Evolutionary conservation across 2,888 invertebrate genomes (phyloP).

Genomic region (Drosophila peninsularis): DNA sequence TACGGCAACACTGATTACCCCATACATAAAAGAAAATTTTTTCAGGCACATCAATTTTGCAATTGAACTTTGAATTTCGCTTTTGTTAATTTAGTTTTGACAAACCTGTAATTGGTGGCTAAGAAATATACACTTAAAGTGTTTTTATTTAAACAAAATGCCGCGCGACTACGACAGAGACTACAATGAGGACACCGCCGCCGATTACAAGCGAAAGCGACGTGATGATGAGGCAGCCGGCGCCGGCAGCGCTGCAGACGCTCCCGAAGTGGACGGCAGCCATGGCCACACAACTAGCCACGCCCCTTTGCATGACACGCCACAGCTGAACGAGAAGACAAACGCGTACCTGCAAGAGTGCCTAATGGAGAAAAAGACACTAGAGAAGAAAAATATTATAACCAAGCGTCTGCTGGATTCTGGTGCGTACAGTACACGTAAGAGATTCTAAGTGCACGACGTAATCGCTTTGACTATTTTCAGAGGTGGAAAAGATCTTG

Average conservation of each 20-base stretch:
- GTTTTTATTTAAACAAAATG: constrained; percentile 60
- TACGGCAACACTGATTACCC: constrained; percentile 43
- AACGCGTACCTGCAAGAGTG: constrained; percentile 91
- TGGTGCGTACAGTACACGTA: constrained; percentile 84
- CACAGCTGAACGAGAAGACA: constrained; percentile 88
- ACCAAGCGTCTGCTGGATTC: constrained; percentile 89
- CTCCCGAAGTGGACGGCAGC: constrained; percentile 68
- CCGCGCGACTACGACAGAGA: constrained; percentile 84
- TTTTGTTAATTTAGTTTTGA: constrained; percentile 18
- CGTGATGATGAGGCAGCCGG: constrained; percentile 81
- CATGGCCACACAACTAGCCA: constrained; percentile 68
- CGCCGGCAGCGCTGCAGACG: constrained; percentile 60
- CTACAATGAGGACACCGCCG: constrained; percentile 82
- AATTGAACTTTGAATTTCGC: constrained; percentile 39
- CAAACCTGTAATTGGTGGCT: constrained; percentile 13
- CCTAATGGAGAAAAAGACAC: constrained; percentile 88
- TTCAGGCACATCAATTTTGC: constrained; percentile 30
- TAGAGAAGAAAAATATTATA: constrained; percentile 89
- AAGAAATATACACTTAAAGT: constrained; percentile 6
- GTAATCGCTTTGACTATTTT: constrained; percentile 4
- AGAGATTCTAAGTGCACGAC: background rate
- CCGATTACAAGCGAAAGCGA: constrained; percentile 83
- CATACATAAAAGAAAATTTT: constrained; percentile 64
- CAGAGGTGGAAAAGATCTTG: constrained; percentile 89
- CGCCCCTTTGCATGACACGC: constrained; percentile 76